A percentile compares a stretch with the other conserved stretches of the same genome.
phyloP scores from a whole-genome alignment of 2,797 vertebrate species.

The Notolabrus celidotus region DNA sequence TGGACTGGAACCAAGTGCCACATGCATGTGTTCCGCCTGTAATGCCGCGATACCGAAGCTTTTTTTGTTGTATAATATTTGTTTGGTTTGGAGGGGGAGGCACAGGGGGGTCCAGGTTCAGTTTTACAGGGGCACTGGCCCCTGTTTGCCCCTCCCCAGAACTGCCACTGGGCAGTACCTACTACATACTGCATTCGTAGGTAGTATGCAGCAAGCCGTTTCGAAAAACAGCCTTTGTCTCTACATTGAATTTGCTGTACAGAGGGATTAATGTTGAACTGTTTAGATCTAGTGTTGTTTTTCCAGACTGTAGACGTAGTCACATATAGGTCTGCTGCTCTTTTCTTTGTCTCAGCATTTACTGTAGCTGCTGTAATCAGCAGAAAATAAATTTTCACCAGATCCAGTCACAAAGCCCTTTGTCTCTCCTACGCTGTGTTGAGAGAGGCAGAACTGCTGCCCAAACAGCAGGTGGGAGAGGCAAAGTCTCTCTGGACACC shows the following conservation, averaged over 20 bases:
- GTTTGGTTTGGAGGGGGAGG: no score
- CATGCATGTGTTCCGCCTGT: no score
- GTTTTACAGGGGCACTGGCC: no score
- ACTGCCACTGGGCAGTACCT: no score
- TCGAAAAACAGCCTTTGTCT: no score
- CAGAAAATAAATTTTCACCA: slow-evolving; percentile 41
- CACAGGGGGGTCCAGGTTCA: no score
- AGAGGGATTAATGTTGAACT: not conserved
- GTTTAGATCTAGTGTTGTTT: not conserved
- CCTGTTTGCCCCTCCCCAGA: no score
- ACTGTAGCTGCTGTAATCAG: slow-evolving; percentile 53
- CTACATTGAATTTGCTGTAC: not conserved
- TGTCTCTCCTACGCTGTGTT: slow-evolving; percentile 39
- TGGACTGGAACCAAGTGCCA: no score
- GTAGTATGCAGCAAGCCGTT: no score
- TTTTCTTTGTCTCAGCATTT: slow-evolving; percentile 21
- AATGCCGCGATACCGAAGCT: no score
- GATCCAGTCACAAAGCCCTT: slow-evolving; percentile 25
- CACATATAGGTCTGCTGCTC: not conserved
- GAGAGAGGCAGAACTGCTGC: slow-evolving; percentile 33
- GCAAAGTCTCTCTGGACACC: slow-evolving; percentile 7
- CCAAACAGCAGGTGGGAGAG: slow-evolving; percentile 32
- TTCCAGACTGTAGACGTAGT: not conserved
- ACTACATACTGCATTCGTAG: no score
- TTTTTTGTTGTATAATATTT: no score